phyloP scores from a whole-genome alignment of 2,888 invertebrate species.

The Coleophora deauratella region DNA sequence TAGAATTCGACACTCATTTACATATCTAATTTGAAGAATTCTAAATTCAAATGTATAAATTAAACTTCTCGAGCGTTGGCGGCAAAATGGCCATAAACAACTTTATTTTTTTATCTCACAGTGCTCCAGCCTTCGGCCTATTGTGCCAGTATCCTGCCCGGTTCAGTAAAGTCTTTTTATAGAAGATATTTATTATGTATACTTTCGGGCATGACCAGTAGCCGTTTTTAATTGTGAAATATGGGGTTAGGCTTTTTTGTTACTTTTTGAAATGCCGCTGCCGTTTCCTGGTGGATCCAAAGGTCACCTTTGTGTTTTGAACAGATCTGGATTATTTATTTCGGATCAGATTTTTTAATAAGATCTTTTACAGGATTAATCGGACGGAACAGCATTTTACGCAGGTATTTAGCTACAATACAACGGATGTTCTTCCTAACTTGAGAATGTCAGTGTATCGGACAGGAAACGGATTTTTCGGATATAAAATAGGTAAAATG shows the following conservation, averaged over 20 bases:
- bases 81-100: constrained; percentile 68
- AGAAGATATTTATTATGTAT: constrained; percentile 70
- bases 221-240: constrained; percentile 72
- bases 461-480: constrained; percentile 20
- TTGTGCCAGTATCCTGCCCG: constrained; percentile 68
- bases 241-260: constrained; percentile 48
- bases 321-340: constrained; percentile 49
- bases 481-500: neutral
- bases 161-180: constrained; percentile 69
- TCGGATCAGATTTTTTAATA: constrained; percentile 32
- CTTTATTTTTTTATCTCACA: constrained; percentile 49
- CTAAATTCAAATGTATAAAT: constrained; percentile 45
- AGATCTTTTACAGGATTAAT: constrained; percentile 47
- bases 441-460: constrained; percentile 20
- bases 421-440: constrained; percentile 48
- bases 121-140: constrained; percentile 45
- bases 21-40: constrained; percentile 25
- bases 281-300: constrained; percentile 57
- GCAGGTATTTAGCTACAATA: constrained; percentile 33
- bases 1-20: neutral
- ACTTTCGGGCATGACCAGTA: constrained; percentile 70
- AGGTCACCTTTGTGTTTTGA: constrained; percentile 60
- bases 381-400: constrained; percentile 44
- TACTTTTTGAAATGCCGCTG: constrained; percentile 30
- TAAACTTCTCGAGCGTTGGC: constrained; percentile 52